These are phyloP conservation scores for Notiomystis cincta DNA, from an alignment of 2,113 vertebrate species.

Conservation along the genomic window DNA sequence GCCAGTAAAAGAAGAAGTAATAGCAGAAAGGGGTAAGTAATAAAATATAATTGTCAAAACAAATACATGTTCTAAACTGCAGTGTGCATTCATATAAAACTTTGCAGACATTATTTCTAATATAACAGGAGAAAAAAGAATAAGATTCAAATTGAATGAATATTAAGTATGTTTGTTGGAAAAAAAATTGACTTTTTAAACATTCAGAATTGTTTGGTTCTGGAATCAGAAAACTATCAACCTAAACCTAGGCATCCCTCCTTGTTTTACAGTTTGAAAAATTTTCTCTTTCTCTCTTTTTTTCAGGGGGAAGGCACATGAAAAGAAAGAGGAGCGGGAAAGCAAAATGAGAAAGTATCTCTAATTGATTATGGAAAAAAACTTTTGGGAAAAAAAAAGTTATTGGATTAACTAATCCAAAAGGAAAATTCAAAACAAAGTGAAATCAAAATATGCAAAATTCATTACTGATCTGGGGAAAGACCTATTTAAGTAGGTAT, in stretches of 20 bases:
- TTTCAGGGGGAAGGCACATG: background rate
- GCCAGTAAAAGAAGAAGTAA: background rate
- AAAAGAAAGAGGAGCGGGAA: background rate
- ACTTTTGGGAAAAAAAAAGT: background rate
- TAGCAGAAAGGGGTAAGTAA: background rate
- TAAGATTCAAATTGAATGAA: background rate
- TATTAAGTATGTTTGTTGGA: background rate
- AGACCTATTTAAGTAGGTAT: background rate
- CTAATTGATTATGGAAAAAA: background rate
- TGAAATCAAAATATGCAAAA: background rate
- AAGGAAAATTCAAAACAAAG: background rate
- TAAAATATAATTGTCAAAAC: slow-evolving; percentile 30
- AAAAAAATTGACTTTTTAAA: background rate
- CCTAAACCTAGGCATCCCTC: background rate
- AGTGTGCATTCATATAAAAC: background rate
- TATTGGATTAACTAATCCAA: background rate
- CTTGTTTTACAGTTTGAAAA: background rate
- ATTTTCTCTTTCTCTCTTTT: background rate
- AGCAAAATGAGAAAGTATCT: background rate
- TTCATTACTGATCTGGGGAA: background rate
- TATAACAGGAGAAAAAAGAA: background rate
- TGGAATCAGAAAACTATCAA: background rate
- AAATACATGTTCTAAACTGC: background rate
- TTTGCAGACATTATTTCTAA: background rate
- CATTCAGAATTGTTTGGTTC: background rate